phyloP scores from a whole-genome alignment of 2,113 vertebrate species.

The Hucho hucho region DNA sequence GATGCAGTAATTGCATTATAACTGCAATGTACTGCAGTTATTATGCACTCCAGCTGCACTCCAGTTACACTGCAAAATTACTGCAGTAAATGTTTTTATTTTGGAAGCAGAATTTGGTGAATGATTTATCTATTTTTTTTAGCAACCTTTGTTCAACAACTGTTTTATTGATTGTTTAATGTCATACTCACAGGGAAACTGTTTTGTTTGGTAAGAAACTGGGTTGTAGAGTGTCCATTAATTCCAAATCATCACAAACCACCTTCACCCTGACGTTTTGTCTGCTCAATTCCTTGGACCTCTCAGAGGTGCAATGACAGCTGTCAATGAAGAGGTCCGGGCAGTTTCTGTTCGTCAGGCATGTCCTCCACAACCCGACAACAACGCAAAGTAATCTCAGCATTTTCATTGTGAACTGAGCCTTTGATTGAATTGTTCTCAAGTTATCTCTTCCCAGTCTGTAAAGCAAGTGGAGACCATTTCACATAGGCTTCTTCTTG shows the following conservation, averaged over 20 bases:
- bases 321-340: slow-evolving; percentile 84
- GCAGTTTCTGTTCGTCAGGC: slow-evolving; percentile 76
- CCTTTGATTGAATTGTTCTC: not conserved
- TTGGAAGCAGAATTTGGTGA: too few relatives aligned
- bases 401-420: slow-evolving; percentile 58
- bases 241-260: slow-evolving; percentile 80
- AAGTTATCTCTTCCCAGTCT: slow-evolving; percentile 60
- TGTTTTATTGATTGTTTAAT: not conserved
- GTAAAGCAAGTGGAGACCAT: slow-evolving; percentile 47
- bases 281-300: slow-evolving; percentile 78
- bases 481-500: slow-evolving; percentile 31
- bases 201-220: slow-evolving; percentile 82
- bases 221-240: slow-evolving; percentile 84
- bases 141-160: not conserved
- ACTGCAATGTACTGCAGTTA: too few relatives aligned
- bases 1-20: too few relatives aligned
- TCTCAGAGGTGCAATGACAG: slow-evolving; percentile 83
- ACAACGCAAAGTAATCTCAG: slow-evolving; percentile 59
- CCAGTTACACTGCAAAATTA: too few relatives aligned
- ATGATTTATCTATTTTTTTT: not conserved
- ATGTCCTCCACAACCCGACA: slow-evolving; percentile 52
- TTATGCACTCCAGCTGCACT: too few relatives aligned
- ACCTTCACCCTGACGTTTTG: slow-evolving; percentile 79
- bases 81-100: too few relatives aligned
- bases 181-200: slow-evolving; percentile 83